These are phyloP conservation scores for Rhagonycha fulva DNA, from an alignment of 2,888 invertebrate species.

Conservation along the genomic window DNA sequence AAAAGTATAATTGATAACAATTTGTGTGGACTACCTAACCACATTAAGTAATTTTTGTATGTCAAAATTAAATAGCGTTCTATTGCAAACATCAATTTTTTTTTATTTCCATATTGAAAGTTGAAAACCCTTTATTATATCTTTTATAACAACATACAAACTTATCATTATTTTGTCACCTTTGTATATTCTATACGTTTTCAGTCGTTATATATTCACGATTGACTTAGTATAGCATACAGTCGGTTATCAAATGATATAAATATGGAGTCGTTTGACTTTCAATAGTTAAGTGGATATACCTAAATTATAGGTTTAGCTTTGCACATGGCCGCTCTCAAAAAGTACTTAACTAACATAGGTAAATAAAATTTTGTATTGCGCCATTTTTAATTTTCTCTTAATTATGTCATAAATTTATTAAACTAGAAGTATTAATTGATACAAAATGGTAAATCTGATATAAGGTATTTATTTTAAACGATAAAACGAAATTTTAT, in stretches of 20 bases:
- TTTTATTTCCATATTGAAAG: constrained; percentile 25
- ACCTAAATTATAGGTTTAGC: constrained; percentile 30
- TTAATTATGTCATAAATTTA: neutral
- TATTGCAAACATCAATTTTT: constrained; percentile 33
- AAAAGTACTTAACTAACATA: constrained; percentile 10
- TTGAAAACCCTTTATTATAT: constrained; percentile 29
- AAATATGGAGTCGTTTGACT: constrained; percentile 33
- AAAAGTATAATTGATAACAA: constrained; percentile 22
- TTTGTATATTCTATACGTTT: constrained; percentile 30
- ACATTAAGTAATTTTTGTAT: constrained; percentile 5
- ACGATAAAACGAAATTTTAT: neutral
- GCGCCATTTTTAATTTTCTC: constrained; percentile 14
- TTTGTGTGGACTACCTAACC: constrained; percentile 2
- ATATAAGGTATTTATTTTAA: neutral
- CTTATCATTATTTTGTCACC: constrained; percentile 45
- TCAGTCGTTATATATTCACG: constrained; percentile 31
- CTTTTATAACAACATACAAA: constrained; percentile 23
- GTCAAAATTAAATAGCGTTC: constrained; percentile 27
- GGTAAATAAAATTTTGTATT: constrained; percentile 10
- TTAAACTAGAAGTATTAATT: neutral
- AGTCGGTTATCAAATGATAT: constrained; percentile 29
- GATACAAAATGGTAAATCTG: neutral
- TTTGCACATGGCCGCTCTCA: constrained; percentile 35
- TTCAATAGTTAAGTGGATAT: constrained; percentile 27
- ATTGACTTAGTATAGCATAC: constrained; percentile 32